Conservation (phyloP, 2,797 vertebrate species). For the Leptodactylus fallax region DNA sequence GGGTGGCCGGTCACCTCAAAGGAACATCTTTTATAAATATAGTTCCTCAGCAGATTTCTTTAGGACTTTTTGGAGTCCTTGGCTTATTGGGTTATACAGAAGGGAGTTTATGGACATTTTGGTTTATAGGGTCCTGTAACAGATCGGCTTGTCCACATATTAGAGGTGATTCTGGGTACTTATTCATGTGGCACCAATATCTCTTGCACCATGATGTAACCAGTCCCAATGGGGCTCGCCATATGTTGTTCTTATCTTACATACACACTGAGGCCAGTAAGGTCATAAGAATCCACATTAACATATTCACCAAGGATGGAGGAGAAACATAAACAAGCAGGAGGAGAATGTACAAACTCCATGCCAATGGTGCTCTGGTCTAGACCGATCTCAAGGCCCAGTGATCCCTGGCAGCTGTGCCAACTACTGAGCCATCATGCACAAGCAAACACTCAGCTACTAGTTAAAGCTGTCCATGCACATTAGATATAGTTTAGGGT, state of each 20-base stretch:
- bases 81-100: not conserved
- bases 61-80: not conserved
- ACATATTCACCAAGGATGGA: not conserved
- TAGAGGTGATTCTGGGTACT: not conserved
- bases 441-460: no score
- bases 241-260: no score
- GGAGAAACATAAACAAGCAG: not conserved
- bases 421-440: no score
- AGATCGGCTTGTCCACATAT: not conserved
- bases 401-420: no score
- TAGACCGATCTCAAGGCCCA: no score
- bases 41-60: not conserved
- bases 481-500: no score
- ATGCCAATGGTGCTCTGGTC: not conserved
- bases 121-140: not conserved
- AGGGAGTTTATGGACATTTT: not conserved
- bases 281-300: not conserved
- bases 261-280: not conserved
- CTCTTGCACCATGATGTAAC: not conserved
- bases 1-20: not conserved
- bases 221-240: not conserved
- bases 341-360: not conserved
- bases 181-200: not conserved
- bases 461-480: no score
- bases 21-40: not conserved